Evolutionary conservation across 2,797 vertebrate species (phyloP), one percentile per base, ranked within the genome.

Genomic region (Chiroxiphia lanceolata): DNA sequence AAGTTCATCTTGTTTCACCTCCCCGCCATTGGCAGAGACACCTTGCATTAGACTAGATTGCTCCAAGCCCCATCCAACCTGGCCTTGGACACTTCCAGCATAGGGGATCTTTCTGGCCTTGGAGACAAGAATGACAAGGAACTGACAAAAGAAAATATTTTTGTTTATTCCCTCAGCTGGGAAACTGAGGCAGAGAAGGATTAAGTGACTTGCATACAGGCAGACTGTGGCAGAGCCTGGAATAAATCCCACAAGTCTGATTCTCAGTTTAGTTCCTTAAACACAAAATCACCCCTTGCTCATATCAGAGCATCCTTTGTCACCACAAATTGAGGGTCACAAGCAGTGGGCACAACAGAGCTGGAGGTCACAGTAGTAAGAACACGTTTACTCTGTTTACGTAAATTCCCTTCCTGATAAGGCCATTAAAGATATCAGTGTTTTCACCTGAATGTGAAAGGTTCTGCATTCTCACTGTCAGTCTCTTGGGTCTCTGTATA

Each of bases 371-470:
- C 71, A 40, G 21, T 12, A 42, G 40, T 61, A 65, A 42, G 56
- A 94, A 47, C 29, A 48, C 13, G 15, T 87, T 82, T 89, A 22
- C 27, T 47, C 44, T 3, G 2, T 59, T 91, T 84, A 63, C 26
- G 54, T 64, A 78, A 71, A 64, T 71, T 59, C 3, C 17, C 29
- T 79, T 56, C 45, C 50, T 18, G 11, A 63, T 79, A 61, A 72
- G 19, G 38, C 40, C n/a, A 44, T 94, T 93, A 77, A 76, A 65
- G 59, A 36, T 77, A 92, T 25, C 44, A 67, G 14, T 71, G 33
- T 84, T 95, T 85, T 92, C 57, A 91, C 76, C 85, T 82, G 83
- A 70, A 70, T 38, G 54, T 93, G 82, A 81, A 93, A 94, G n/a
- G 79, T 80, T 94, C 83, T 92, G 18, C 64, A 72, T 94, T 92